Percentiles rank a stretch among this genome's conserved stretches.
Evolutionary conservation across 2,797 vertebrate genomes (phyloP).

Genomic region (Lepus townsendii): DNA sequence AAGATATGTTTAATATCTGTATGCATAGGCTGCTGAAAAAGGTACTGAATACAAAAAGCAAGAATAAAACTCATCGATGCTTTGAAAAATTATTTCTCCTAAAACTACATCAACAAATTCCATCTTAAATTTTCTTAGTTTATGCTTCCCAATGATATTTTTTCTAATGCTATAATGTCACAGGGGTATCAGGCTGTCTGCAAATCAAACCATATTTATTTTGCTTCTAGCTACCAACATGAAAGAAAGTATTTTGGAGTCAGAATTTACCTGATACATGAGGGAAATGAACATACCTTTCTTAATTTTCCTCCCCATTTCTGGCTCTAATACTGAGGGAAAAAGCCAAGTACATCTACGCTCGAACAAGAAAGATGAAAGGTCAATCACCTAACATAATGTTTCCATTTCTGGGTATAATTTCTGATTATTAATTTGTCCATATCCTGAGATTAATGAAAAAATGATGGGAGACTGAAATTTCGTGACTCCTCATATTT

Average conservation of each 20-base stretch:
- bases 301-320: background rate
- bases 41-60: slow-evolving; percentile 54
- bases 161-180: slow-evolving; percentile 21
- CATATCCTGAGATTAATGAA: too few species aligned
- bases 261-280: slow-evolving; percentile 32
- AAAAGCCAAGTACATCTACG: background rate
- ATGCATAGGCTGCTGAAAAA: slow-evolving; percentile 61
- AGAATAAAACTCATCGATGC: slow-evolving; percentile 67
- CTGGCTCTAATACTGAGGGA: background rate
- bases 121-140: slow-evolving; percentile 73
- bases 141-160: slow-evolving; percentile 56
- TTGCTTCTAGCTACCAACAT: slow-evolving; percentile 29
- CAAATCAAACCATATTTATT: slow-evolving; percentile 71
- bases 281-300: background rate
- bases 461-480: background rate
- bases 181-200: background rate
- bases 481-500: background rate
- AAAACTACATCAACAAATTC: slow-evolving; percentile 53
- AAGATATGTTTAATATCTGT: slow-evolving; percentile 75
- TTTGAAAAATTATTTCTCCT: slow-evolving; percentile 67
- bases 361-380: background rate
- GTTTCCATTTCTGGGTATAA: too few species aligned
- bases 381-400: background rate
- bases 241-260: slow-evolving; percentile 41
- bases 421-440: too few species aligned